A percentile compares a stretch with the other conserved stretches of the same genome.
Evolutionary conservation across 2,888 invertebrate genomes (phyloP).

Genomic region (Cryptus armator): DNA sequence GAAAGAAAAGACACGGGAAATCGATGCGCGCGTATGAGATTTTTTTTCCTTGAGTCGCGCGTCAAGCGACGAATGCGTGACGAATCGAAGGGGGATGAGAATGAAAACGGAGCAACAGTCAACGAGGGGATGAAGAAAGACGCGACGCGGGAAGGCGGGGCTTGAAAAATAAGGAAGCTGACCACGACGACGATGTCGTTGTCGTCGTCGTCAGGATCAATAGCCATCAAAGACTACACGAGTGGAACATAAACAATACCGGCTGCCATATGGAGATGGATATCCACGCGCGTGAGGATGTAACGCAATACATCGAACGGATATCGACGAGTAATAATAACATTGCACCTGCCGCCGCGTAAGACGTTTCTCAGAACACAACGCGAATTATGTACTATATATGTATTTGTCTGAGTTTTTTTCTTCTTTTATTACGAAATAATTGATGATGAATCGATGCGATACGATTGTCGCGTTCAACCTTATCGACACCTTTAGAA

Average conservation of each 20-base stretch:
- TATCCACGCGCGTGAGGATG: neutral
- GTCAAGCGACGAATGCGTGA: conserved; percentile 12
- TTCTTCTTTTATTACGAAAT: neutral
- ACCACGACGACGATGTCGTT: conserved; percentile 32
- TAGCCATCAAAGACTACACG: conserved; percentile 24
- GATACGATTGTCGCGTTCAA: neutral
- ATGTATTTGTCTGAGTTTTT: neutral
- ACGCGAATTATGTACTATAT: neutral
- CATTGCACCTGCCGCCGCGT: neutral
- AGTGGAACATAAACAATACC: conserved; percentile 43
- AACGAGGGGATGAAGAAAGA: conserved; percentile 22
- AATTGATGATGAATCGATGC: neutral
- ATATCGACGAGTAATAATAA: conserved; percentile 3
- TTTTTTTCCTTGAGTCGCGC: conserved; percentile 1
- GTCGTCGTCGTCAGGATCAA: conserved; percentile 35
- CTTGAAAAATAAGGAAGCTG: conserved; percentile 45
- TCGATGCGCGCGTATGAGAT: neutral
- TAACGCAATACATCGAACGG: neutral
- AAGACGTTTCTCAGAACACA: neutral
- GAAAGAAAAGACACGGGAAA: neutral
- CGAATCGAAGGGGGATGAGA: conserved; percentile 30
- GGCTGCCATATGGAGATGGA: conserved; percentile 20
- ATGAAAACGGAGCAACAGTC: neutral
- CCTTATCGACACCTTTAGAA: neutral
- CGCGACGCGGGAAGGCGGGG: conserved; percentile 43